Evolutionary conservation across 1,140 invertebrate genomes (phyloP).

Genomic region (Homalodisca vitripennis): DNA sequence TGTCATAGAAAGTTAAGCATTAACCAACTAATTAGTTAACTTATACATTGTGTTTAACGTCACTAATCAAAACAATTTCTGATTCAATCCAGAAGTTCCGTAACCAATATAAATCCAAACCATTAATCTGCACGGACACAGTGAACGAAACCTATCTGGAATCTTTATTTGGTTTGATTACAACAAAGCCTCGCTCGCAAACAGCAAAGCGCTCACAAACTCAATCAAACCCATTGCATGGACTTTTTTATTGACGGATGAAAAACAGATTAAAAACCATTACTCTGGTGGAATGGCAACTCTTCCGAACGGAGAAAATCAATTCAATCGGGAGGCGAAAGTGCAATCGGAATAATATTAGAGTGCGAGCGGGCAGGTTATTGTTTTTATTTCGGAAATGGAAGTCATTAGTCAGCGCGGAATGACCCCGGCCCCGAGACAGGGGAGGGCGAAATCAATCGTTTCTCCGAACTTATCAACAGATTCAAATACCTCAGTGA

Average conservation of each 20-base stretch:
- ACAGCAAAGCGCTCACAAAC: background rate
- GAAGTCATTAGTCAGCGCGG: conserved; percentile 12
- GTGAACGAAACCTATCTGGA: too few relatives aligned
- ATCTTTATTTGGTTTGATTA: too few relatives aligned
- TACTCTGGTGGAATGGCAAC: conserved; percentile 23
- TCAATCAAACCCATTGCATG: conserved; percentile 16
- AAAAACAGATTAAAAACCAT: conserved; percentile 24
- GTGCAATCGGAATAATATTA: conserved; percentile 19
- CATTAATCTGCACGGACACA: too few relatives aligned
- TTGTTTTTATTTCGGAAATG: conserved; percentile 19
- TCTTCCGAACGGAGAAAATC: conserved; percentile 19
- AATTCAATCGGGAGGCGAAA: conserved; percentile 7
- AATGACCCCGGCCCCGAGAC: background rate
- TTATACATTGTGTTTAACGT: too few relatives aligned
- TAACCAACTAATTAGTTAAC: too few relatives aligned
- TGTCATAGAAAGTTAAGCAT: too few relatives aligned
- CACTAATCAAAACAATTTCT: too few relatives aligned
- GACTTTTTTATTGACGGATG: conserved; percentile 21
- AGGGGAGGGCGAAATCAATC: conserved; percentile 16
- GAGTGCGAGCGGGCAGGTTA: conserved; percentile 7
- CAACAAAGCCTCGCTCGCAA: too few relatives aligned
- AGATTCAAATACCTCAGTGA: conserved; percentile 16
- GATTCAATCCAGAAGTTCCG: too few relatives aligned
- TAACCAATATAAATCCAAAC: too few relatives aligned
- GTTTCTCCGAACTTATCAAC: conserved; percentile 9